Evolutionary conservation across 2,888 invertebrate species (phyloP), one percentile per base, ranked within the genome.

Genomic region (Polylopha cassiicola): DNA sequence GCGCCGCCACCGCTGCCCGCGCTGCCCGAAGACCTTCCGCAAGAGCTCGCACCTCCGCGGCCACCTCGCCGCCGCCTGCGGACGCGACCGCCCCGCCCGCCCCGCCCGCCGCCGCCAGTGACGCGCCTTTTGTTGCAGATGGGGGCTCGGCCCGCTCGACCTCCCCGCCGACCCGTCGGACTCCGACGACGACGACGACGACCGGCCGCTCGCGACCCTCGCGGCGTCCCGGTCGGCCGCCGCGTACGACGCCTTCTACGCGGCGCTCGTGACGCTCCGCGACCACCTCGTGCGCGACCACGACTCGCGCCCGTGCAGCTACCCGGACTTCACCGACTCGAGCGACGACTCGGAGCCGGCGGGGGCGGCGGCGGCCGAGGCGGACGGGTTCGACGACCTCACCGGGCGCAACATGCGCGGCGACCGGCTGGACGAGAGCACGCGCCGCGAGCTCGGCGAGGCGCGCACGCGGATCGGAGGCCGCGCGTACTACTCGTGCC

Each of bases 401-500:
- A 63, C 75, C n/a, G 51, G 55, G n/a, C 48, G 53, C 39, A 77
- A 79, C 51, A 74, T 67, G 76, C 59, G 81, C 5, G 63, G 65
- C 24, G 72, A 71, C 46, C 53, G 65, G 8, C 63, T 75, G 63
- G 76, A 80, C 47, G 69, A 65, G 2, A 61, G 53, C 29, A 74
- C 76, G n/a, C 63, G 86, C 3, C 32, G 44, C 5, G 77, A 75
- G 42, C 51, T 79, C 4, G 55, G 48, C 15, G 59, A 60, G 24
- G 79, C 61, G 32, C 74, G 63, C 39, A 56, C 52, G 3, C 86
- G 84, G 29, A 61, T 80, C 0, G 79, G 87, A 52, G 89, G 88
- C 0, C 85, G 86, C 44, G 64, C 81, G 4, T 87, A 78, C 52
- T 90, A 88, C 58, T 78, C 81, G 27, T 90, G 90, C 54, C 72